These are phyloP conservation scores for Antitype chi DNA, from an alignment of 2,888 invertebrate species.

Conservation along the genomic window DNA sequence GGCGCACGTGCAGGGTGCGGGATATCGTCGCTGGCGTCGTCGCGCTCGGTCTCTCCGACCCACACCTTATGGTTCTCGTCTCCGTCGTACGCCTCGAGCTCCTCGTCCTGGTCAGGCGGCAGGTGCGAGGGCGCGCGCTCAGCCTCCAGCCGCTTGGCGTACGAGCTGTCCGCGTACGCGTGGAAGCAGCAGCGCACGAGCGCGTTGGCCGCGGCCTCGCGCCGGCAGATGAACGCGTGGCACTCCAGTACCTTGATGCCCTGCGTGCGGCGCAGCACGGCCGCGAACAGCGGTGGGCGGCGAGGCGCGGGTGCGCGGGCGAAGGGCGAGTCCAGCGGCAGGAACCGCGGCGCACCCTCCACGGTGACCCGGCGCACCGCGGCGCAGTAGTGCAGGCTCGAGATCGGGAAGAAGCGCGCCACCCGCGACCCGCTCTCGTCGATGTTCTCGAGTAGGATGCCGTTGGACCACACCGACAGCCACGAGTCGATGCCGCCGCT, in stretches of 20 bases:
- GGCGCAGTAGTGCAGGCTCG: slow-evolving; percentile 98
- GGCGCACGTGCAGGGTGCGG: slow-evolving; percentile 92
- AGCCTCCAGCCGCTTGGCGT: slow-evolving; percentile 95
- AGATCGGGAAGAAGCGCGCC: slow-evolving; percentile 98
- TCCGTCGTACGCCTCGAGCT: slow-evolving; percentile 96
- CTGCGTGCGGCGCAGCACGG: slow-evolving; percentile 98
- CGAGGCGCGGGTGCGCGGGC: slow-evolving; percentile 97
- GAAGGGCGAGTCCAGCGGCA: slow-evolving; percentile 98
- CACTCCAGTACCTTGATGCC: slow-evolving; percentile 99
- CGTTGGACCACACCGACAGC: slow-evolving; percentile 99
- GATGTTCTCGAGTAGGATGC: slow-evolving; percentile 98
- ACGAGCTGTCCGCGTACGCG: slow-evolving; percentile 98
- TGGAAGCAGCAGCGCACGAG: slow-evolving; percentile 99
- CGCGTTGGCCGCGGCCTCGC: slow-evolving; percentile 99
- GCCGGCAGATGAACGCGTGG: slow-evolving; percentile 99
- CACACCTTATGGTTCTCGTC: slow-evolving; percentile 98
- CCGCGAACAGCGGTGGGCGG: slow-evolving; percentile 99
- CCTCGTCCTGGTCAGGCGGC: slow-evolving; percentile 91
- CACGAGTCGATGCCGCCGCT: slow-evolving; percentile 98
- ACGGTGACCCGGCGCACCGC: slow-evolving; percentile 97
- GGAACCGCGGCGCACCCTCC: slow-evolving; percentile 95
- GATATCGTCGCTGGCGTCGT: slow-evolving; percentile 93
- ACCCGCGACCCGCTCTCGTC: slow-evolving; percentile 98
- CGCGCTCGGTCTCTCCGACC: slow-evolving; percentile 95
- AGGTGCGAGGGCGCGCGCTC: slow-evolving; percentile 87